These are phyloP conservation scores for Fringilla coelebs DNA, from an alignment of 2,797 vertebrate genomes.

Conservation along the genomic window DNA sequence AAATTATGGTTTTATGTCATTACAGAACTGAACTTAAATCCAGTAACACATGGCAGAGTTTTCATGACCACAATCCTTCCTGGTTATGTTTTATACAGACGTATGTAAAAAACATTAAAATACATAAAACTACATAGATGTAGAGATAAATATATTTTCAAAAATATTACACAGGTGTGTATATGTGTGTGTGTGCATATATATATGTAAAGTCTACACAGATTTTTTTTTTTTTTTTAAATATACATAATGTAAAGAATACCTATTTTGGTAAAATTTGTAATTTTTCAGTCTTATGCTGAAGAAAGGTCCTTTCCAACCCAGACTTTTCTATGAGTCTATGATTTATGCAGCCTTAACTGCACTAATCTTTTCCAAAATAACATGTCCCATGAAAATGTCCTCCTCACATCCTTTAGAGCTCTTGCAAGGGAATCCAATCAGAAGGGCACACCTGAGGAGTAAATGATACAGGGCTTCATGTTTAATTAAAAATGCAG, in stretches of 20 bases:
- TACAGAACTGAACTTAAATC: neutral
- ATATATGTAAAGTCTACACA: neutral
- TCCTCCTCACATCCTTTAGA: neutral
- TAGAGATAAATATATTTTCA: neutral
- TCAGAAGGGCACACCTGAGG: neutral
- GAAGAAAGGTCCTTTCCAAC: neutral
- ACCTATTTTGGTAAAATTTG: neutral
- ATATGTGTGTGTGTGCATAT: rapidly evolving
- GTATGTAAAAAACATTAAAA: neutral
- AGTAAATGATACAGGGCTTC: neutral
- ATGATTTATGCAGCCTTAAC: neutral
- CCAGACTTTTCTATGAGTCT: neutral
- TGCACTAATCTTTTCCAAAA: neutral
- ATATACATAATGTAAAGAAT: neutral
- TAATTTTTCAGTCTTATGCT: neutral
- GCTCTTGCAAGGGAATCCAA: neutral
- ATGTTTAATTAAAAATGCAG: neutral
- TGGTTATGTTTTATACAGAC: neutral
- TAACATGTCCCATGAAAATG: rapidly evolving
- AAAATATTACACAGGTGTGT: neutral
- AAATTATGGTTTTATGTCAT: neutral
- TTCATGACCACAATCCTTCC: neutral
- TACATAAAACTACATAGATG: neutral
- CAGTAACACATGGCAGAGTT: neutral
- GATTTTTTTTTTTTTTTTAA: neutral